Percentiles rank a stretch among this genome's conserved stretches.
phyloP scores from a whole-genome alignment of 2,797 vertebrate species.

The Characodon lateralis region DNA sequence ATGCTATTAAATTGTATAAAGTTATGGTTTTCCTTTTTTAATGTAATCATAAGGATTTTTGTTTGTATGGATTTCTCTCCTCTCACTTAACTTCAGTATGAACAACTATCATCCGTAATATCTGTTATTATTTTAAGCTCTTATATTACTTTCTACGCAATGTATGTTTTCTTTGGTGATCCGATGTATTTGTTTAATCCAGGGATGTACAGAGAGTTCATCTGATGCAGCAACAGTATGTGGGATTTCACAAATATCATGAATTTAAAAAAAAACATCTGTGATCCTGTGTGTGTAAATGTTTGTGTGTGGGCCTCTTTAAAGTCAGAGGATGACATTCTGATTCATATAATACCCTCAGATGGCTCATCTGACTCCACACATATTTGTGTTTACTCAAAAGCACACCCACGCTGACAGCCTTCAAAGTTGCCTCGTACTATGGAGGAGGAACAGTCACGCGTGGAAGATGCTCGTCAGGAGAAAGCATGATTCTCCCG shows the following conservation, averaged over 20 bases:
- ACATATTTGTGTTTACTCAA: constrained; percentile 8
- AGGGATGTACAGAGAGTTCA: background rate
- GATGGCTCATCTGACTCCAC: constrained; percentile 11
- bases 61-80: background rate
- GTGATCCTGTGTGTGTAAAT: background rate
- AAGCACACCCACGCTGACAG: constrained; percentile 5
- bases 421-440: constrained; percentile 19
- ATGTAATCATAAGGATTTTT: background rate
- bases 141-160: background rate
- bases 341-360: constrained; percentile 17
- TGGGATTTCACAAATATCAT: background rate
- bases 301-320: constrained; percentile 4
- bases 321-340: constrained; percentile 12
- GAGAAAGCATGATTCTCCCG: constrained; percentile 7
- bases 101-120: background rate
- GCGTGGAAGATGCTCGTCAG: constrained; percentile 45
- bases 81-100: background rate
- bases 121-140: background rate
- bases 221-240: background rate
- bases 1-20: background rate
- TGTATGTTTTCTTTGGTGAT: background rate
- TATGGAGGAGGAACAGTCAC: constrained; percentile 34
- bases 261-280: background rate
- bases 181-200: background rate
- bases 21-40: background rate